A percentile compares a stretch with the other conserved stretches of the same genome.
phyloP scores from a whole-genome alignment of 2,113 vertebrate species.

The Orthonyx spaldingii region DNA sequence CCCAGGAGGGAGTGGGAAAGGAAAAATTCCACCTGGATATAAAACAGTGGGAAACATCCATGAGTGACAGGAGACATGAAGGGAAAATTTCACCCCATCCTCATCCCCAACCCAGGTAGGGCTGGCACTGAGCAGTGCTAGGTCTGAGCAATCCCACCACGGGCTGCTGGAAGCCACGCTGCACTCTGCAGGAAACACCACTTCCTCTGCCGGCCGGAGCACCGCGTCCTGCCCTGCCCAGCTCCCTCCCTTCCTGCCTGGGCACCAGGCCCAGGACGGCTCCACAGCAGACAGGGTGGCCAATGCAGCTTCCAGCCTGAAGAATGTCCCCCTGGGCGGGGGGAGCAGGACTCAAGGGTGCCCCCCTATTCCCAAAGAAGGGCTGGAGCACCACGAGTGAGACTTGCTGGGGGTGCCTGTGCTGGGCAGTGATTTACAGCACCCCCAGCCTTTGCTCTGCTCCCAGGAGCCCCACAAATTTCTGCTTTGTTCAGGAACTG shows the following conservation, averaged over 20 bases:
- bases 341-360: no score
- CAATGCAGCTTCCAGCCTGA: neutral
- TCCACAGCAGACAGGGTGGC: neutral
- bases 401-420: neutral
- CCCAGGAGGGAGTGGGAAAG: neutral
- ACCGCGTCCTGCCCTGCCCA: neutral
- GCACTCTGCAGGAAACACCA: neutral
- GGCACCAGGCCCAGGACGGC: neutral
- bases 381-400: neutral
- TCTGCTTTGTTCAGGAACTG: neutral
- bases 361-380: neutral
- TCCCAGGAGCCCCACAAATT: neutral
- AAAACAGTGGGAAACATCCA: neutral
- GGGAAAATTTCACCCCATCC: neutral
- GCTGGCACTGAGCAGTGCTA: neutral
- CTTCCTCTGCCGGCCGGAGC: neutral
- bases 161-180: neutral
- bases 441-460: neutral
- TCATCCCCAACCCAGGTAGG: rapidly evolving
- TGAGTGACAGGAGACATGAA: neutral
- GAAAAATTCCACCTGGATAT: neutral
- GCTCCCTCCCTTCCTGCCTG: conserved; percentile 46
- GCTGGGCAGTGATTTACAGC: neutral
- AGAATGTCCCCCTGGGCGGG: neutral
- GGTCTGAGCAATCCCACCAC: neutral